Evolutionary conservation across 2,888 invertebrate genomes (phyloP), one percentile per base, ranked within the genome.

Genomic region (Brachynemurus nebulosus): DNA sequence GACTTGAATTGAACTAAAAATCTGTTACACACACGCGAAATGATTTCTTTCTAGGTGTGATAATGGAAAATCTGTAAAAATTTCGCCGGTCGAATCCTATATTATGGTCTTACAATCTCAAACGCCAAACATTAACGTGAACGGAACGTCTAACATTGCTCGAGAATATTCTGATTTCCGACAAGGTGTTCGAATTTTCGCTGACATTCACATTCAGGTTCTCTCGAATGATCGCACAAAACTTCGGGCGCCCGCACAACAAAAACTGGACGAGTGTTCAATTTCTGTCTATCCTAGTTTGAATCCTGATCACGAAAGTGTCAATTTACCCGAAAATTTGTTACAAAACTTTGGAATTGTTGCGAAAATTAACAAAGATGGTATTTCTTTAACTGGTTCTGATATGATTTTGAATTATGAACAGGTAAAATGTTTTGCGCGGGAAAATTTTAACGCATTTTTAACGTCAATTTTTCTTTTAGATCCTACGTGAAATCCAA

Each of bases 201-300:
- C 89, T 2, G 89, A 90, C 57, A 76, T 93, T 12, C 72, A 74
- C 43, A 85, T 96, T 41, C 71, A 73, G 4, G 78, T 81, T 9
- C 71, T 72, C 25, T 55, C 55, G 3, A 55, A 54, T 4, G 55
- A 55, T 40, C 48, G 48, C 30, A 47, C 48, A 16, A 42, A 45
- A 14, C 50, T 51, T 17, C 19, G 16, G 21, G 36, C 19, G 5
- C 19, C 46, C 17, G 48, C 51, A 4, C 70, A 72, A 43, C 79
- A 83, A 60, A 80, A 83, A 61, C 65, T 96, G 55, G 95, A 96
- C 64, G 88, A 90, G 43, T 97, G 97, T 66, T 85, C 86, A 48
- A 83, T 97, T 45, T 84, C 88, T 36, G 92, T 96, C 47, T 90
- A 92, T 64, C 96, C 96, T 23, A 89, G 91, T 6, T 69, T 97